Conservation (phyloP, 2,113 vertebrate species). For the Pachyramphus minor region DNA sequence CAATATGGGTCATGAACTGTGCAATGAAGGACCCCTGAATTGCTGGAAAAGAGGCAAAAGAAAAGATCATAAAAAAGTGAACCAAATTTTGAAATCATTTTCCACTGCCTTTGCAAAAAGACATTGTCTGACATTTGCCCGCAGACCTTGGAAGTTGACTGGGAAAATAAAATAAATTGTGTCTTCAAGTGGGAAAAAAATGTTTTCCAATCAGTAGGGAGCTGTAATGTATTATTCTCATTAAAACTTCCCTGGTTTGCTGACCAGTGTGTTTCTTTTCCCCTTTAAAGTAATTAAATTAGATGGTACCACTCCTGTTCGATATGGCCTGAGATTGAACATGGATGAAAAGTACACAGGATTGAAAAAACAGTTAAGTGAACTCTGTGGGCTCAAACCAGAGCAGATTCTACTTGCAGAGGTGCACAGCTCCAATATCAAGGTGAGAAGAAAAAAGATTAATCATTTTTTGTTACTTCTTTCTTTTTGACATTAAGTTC, state of each 20-base stretch:
- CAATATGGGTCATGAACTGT: neutral
- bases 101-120: neutral
- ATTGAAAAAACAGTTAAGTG: slow-evolving; percentile 93
- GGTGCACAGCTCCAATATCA: slow-evolving; percentile 95
- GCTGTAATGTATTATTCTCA: neutral
- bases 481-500: neutral
- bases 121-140: neutral
- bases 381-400: slow-evolving; percentile 90
- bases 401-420: slow-evolving; percentile 96
- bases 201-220: neutral
- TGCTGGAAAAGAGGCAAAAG: neutral
- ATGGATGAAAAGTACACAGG: slow-evolving; percentile 98
- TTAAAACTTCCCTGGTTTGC: neutral
- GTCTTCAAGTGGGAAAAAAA: neutral
- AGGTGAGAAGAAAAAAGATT: slow-evolving; percentile 69
- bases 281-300: slow-evolving; percentile 87
- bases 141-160: neutral
- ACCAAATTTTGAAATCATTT: neutral
- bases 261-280: slow-evolving; percentile 3
- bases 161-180: neutral
- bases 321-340: slow-evolving; percentile 90
- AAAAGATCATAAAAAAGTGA: neutral
- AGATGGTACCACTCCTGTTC: slow-evolving; percentile 91
- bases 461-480: neutral
- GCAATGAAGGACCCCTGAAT: neutral